Conservation (phyloP, 2,797 vertebrate genomes). For the Tenualosa ilisha region DNA sequence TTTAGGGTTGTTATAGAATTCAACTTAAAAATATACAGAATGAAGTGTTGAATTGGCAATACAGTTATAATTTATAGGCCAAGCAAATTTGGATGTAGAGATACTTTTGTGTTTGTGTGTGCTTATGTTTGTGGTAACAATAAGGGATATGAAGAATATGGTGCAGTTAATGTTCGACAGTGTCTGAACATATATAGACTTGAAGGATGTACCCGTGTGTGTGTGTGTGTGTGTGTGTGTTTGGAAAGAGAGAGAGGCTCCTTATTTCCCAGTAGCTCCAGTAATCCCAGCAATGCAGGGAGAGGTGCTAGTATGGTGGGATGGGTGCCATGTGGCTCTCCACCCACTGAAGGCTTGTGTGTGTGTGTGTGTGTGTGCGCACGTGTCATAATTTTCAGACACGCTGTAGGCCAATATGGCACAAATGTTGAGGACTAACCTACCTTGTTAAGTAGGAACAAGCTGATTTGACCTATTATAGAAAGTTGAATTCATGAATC, state of each 20-base stretch:
- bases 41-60: no score
- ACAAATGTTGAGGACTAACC: background rate
- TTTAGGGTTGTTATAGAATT: no score
- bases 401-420: background rate
- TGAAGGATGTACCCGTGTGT: background rate
- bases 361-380: conserved; percentile 22
- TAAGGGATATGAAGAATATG: no score
- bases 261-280: conserved; percentile 42
- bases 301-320: conserved; percentile 34
- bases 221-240: conserved; percentile 22
- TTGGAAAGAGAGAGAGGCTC: conserved; percentile 1
- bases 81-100: background rate
- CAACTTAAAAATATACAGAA: no score
- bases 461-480: background rate
- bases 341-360: conserved; percentile 21
- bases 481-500: background rate
- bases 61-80: no score
- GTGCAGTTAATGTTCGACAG: background rate
- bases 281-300: conserved; percentile 45
- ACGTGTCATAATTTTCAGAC: conserved; percentile 4
- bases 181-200: background rate
- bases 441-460: background rate
- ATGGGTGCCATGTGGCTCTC: conserved; percentile 22
- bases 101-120: no score
- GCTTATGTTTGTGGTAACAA: no score